These are phyloP conservation scores for Presbytis comata DNA, from an alignment of 2,797 vertebrate genomes.

Conservation along the genomic window DNA sequence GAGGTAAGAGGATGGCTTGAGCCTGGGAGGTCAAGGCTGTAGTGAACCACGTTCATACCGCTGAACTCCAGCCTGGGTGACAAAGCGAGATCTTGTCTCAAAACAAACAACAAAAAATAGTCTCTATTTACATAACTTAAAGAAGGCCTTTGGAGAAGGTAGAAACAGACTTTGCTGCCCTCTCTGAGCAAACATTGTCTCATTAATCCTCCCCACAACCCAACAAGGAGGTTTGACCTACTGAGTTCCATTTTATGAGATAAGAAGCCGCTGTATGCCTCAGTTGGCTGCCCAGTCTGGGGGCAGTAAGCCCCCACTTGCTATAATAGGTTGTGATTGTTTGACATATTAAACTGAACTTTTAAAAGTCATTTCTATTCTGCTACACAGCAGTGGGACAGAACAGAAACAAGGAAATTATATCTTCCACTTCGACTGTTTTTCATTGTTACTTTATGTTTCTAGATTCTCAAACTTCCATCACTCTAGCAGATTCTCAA, in stretches of 20 bases:
- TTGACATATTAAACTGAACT: not conserved
- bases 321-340: accelerated
- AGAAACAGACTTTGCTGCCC: not conserved
- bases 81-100: not conserved
- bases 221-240: not conserved
- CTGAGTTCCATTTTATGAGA: accelerated
- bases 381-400: not conserved
- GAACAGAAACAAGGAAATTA: not conserved
- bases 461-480: not conserved
- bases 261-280: not conserved
- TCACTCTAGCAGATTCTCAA: not conserved
- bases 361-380: not conserved
- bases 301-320: accelerated
- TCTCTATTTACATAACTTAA: not conserved
- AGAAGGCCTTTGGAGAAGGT: not conserved
- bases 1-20: not conserved
- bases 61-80: not conserved
- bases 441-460: not conserved
- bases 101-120: not conserved
- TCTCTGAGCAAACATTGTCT: not conserved
- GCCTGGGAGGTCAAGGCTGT: not conserved
- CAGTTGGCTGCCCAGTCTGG: accelerated
- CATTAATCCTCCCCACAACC: not conserved
- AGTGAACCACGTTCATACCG: no score
- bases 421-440: not conserved